A percentile compares a stretch with the other conserved stretches of the same genome.
Conservation (phyloP, 2,888 invertebrate genomes). For the Lycophotia porphyrea region DNA sequence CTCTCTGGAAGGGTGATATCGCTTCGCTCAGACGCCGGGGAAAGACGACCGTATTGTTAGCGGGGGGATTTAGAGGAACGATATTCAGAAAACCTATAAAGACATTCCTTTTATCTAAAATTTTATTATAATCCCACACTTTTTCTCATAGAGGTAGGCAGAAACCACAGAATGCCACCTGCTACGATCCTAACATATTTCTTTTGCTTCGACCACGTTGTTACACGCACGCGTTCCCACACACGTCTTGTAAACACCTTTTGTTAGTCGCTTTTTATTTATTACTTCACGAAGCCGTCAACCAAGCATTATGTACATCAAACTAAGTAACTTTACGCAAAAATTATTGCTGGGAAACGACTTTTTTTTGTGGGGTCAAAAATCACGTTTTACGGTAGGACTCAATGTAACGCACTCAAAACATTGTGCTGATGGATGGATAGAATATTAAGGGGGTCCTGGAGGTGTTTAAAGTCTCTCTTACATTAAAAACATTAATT, state of each 20-base stretch:
- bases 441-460: too few species aligned
- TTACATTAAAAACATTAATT: too few species aligned
- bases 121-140: neutral
- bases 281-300: too few species aligned
- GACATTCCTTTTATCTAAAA: neutral
- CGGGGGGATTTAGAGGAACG: slow-evolving; percentile 55
- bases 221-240: neutral
- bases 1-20: slow-evolving; percentile 61
- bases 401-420: too few species aligned
- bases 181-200: neutral
- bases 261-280: too few species aligned
- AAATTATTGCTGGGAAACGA: too few species aligned
- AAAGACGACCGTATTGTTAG: slow-evolving; percentile 59
- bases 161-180: neutral
- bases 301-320: too few species aligned
- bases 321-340: too few species aligned
- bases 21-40: slow-evolving; percentile 57
- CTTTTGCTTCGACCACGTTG: neutral
- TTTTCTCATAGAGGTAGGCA: neutral
- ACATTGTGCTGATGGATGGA: too few species aligned
- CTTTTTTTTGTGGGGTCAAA: too few species aligned
- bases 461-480: too few species aligned
- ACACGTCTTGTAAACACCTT: neutral
- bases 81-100: slow-evolving; percentile 8
- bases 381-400: too few species aligned